Percentiles rank a stretch among this genome's conserved stretches.
Evolutionary conservation across 2,113 vertebrate species (phyloP).

Genomic region (Taxidea taxus): DNA sequence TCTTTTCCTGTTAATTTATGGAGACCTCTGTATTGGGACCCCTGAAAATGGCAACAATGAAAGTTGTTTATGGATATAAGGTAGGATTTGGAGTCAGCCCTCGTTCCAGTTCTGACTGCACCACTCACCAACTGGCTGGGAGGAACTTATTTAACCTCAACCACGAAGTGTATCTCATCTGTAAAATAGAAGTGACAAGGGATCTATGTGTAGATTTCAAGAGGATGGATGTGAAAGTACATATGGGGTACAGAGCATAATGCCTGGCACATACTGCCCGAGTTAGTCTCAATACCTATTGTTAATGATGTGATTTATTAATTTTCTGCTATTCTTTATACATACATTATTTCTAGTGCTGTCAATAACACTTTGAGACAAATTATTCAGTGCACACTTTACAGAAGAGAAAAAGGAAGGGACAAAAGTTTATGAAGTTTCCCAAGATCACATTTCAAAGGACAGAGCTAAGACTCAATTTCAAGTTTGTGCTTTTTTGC

Average conservation of each 20-base stretch:
- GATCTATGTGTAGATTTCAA: background rate
- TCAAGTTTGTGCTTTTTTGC: background rate
- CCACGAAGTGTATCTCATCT: background rate
- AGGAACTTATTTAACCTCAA: background rate
- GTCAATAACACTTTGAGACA: background rate
- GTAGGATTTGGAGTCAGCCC: background rate
- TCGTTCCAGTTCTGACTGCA: background rate
- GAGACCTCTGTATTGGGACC: background rate
- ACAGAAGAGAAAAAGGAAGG: background rate
- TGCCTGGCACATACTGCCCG: background rate
- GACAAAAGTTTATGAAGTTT: background rate
- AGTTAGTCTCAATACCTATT: background rate
- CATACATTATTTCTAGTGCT: background rate
- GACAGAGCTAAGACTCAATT: background rate
- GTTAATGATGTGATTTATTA: background rate
- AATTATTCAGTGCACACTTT: background rate
- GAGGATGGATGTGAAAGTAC: background rate
- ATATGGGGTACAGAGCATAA: accelerated
- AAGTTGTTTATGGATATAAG: background rate
- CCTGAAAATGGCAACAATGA: background rate
- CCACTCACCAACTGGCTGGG: background rate
- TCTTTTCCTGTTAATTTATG: background rate
- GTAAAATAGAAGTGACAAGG: background rate
- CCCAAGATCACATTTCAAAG: background rate
- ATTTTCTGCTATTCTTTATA: background rate